Evolutionary conservation across 2,113 vertebrate genomes (phyloP), one percentile per base, ranked within the genome.

Genomic region (Xyliphius kryptos): DNA sequence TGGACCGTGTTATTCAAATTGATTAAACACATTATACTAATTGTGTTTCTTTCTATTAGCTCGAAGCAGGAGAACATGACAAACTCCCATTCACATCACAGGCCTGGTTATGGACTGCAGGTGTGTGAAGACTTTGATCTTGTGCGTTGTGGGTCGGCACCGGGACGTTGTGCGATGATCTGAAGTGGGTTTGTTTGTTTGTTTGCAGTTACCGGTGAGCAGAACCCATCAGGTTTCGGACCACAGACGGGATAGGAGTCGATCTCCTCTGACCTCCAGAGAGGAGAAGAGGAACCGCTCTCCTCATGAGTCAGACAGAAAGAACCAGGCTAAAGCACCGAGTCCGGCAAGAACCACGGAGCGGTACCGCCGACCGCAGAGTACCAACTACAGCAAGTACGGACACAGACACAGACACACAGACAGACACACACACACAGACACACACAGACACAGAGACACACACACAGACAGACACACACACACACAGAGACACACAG

Each of bases 81-180:
- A 14, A 38, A 70, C 9, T 71, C 79, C 66, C 75, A 77, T 56
- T 61, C 75, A n/a, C 87, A 68, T 78, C 79, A 78, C 59, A 6
- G 54, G 21, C 71, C 87, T 0, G 88, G 88, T 15, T 97, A 92
- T 12, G 95, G 95, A 2, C 86, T 98, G 1, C 94, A 88, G 81
- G 94, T 97, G 52, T 37, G 80, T 66, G 0, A 0, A 0, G 15
- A 6, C 6, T 10, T 51, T 37, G 5, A 14, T 37, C 5, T 7
- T 12, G 11, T 16, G 55, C 17, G 4, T 50, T 32, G 4, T 32
- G 26, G 26, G 4, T 32, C 26, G 4, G 26, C 4, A 26, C 22
- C 22, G 22, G 22, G 22, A 32, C 26, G 2, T 32, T 6, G 26
- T 3, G 7, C 4, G 26, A 6, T 6, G 26, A 3, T 32, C 26